Evolutionary conservation across 2,113 vertebrate species (phyloP).

Genomic region (Syrmaticus mikado): DNA sequence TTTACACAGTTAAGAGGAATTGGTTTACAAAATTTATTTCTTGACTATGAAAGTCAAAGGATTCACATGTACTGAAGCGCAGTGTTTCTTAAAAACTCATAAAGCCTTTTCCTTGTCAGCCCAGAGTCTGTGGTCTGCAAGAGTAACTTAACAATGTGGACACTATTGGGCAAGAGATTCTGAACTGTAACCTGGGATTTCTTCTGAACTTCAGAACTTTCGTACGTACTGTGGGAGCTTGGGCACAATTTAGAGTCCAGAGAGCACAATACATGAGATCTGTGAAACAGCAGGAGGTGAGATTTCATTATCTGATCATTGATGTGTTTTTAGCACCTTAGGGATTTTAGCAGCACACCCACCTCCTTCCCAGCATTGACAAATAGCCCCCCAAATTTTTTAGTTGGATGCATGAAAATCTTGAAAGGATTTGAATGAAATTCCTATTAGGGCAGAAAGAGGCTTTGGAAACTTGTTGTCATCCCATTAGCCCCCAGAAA

Average conservation of each 20-base stretch:
- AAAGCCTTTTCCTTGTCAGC: not conserved
- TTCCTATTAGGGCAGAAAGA: not conserved
- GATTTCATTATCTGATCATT: not conserved
- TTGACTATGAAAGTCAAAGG: not conserved
- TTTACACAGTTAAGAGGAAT: not conserved
- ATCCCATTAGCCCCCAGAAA: conserved; percentile 16
- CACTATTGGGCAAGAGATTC: not conserved
- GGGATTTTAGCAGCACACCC: not conserved
- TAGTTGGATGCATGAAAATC: not conserved
- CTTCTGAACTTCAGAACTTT: not conserved
- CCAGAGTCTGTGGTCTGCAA: not conserved
- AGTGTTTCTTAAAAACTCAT: not conserved
- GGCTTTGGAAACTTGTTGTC: conserved; percentile 38
- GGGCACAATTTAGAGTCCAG: not conserved
- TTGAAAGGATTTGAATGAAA: not conserved
- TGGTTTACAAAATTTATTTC: not conserved
- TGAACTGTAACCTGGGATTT: not conserved
- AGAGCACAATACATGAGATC: not conserved
- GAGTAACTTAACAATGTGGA: not conserved
- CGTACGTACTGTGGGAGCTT: not conserved
- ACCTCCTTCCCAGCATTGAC: not conserved
- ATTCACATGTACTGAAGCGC: not conserved
- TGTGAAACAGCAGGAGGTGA: not conserved
- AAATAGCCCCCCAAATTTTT: not conserved
- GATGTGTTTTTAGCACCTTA: not conserved